These are phyloP conservation scores for Psix sp. DNA, from an alignment of 1,140 invertebrate species.

Conservation along the genomic window DNA sequence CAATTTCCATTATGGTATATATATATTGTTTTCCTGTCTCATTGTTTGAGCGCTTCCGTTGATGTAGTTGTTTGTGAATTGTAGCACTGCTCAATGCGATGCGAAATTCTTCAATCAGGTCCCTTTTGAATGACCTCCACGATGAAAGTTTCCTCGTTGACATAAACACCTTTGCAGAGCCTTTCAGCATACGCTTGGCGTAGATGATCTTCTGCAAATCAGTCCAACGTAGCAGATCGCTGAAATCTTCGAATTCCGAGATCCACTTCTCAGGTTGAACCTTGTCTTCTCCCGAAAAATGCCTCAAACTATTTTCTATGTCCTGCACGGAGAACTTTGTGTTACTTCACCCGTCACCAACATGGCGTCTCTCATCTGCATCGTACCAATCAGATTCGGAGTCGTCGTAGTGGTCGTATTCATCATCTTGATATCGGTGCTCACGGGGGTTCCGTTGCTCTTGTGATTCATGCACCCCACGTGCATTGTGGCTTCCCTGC, in stretches of 20 bases:
- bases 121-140: neutral
- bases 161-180: slow-evolving; percentile 32
- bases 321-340: too few species aligned
- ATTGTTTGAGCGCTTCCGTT: slow-evolving; percentile 13
- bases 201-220: slow-evolving; percentile 38
- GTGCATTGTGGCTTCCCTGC: too few species aligned
- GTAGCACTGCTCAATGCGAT: slow-evolving; percentile 6
- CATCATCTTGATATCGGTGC: too few species aligned
- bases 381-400: too few species aligned
- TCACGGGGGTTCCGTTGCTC: too few species aligned
- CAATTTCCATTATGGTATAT: too few species aligned
- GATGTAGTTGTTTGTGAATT: neutral
- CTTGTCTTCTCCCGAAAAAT: slow-evolving; percentile 23
- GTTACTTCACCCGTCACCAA: too few species aligned
- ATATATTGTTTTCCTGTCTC: too few species aligned
- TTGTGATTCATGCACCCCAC: too few species aligned
- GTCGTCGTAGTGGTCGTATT: too few species aligned
- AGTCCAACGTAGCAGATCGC: neutral
- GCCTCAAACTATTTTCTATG: too few species aligned
- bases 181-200: slow-evolving; percentile 24
- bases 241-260: slow-evolving; percentile 17
- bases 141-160: slow-evolving; percentile 11
- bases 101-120: slow-evolving; percentile 19
- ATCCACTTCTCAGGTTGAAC: slow-evolving; percentile 17
- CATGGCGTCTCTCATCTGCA: too few species aligned